phyloP scores from a whole-genome alignment of 1,140 invertebrate genomes.

The Procambarus virginalis region DNA sequence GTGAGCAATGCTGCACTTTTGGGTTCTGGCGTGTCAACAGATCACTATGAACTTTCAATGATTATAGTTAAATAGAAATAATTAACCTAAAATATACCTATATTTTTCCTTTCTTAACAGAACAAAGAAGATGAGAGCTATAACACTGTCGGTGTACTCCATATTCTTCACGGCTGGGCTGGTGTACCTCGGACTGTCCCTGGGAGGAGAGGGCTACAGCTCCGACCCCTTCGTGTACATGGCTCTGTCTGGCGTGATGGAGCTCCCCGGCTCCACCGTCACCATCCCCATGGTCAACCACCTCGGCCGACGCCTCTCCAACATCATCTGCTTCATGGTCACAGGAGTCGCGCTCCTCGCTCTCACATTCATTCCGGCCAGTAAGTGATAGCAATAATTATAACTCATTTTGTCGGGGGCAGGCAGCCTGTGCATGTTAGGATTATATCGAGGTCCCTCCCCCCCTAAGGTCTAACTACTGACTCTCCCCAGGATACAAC shows the following conservation, averaged over 20 bases:
- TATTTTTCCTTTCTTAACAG: neutral
- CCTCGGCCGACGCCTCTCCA: conserved; percentile 5
- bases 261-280: conserved; percentile 15
- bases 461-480: no score
- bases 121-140: neutral
- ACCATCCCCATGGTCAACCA: neutral
- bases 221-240: conserved; percentile 30
- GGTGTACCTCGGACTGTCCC: conserved; percentile 22
- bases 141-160: neutral
- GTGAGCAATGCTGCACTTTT: no score
- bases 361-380: neutral
- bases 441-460: no score
- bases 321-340: neutral
- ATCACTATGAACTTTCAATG: no score
- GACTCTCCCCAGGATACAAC: no score
- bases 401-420: no score
- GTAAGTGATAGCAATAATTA: neutral
- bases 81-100: no score
- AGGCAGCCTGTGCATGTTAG: no score
- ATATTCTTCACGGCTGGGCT: neutral
- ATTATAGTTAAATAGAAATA: no score
- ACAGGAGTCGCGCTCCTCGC: neutral
- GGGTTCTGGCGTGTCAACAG: no score
- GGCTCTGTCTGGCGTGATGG: conserved; percentile 8
- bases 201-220: conserved; percentile 8